Percentiles rank a stretch among this genome's conserved stretches.
Evolutionary conservation across 1,140 invertebrate species (phyloP).

Genomic region (Linepithema humile): DNA sequence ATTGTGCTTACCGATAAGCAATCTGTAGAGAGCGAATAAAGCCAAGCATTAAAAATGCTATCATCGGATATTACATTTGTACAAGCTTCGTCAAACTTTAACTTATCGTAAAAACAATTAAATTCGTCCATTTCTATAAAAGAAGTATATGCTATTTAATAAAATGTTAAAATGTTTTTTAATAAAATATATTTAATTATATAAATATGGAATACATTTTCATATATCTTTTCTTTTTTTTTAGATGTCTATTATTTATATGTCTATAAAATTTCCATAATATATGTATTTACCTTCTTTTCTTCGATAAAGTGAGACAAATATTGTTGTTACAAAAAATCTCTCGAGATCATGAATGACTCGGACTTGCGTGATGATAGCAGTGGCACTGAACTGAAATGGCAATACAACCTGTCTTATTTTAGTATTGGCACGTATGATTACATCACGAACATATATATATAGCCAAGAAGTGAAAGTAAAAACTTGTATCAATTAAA

Average conservation of each 20-base stretch:
- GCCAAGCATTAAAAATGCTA: constrained; percentile 75
- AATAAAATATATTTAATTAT: no score
- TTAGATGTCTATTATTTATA: no score
- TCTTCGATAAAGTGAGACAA: no score
- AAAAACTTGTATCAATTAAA: neutral
- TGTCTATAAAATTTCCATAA: no score
- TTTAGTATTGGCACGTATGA: constrained; percentile 30
- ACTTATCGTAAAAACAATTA: constrained; percentile 71
- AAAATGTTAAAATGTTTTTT: no score
- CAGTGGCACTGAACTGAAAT: neutral
- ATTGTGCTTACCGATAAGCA: constrained; percentile 85
- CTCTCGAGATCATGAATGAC: no score
- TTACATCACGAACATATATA: neutral
- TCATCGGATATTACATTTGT: constrained; percentile 80
- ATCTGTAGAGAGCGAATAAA: constrained; percentile 87
- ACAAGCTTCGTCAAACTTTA: constrained; percentile 86
- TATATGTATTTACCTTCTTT: no score
- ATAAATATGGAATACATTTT: no score
- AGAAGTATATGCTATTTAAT: no score
- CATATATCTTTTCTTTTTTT: no score
- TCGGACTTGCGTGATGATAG: neutral
- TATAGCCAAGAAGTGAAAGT: constrained; percentile 26
- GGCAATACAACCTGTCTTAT: constrained; percentile 6
- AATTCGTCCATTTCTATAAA: constrained; percentile 16
- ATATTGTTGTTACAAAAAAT: no score